These are phyloP conservation scores for Lypha dubia DNA, from an alignment of 2,888 invertebrate genomes.

Conservation along the genomic window DNA sequence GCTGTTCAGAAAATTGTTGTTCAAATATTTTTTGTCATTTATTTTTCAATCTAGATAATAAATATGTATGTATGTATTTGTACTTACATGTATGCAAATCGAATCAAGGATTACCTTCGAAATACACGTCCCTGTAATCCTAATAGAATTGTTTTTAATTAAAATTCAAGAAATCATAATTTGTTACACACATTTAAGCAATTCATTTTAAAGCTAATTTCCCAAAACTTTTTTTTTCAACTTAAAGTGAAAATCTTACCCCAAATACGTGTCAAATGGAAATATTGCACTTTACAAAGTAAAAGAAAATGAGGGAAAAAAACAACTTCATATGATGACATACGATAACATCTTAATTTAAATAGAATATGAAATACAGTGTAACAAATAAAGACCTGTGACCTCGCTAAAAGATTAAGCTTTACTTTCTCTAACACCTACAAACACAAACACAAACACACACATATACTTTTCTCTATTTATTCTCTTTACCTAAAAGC, in stretches of 20 bases:
- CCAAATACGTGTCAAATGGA: slow-evolving; percentile 11
- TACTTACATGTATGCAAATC: no score
- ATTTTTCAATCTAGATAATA: no score
- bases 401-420: slow-evolving; percentile 65
- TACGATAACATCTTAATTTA: slow-evolving; percentile 67
- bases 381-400: slow-evolving; percentile 63
- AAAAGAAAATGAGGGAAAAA: neutral
- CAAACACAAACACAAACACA: slow-evolving; percentile 2
- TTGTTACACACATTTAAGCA: neutral
- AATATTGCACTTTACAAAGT: neutral
- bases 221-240: neutral
- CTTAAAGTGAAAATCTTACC: slow-evolving; percentile 4
- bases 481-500: neutral
- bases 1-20: no score
- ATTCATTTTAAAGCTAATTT: neutral
- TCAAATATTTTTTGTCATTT: no score
- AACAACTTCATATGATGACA: slow-evolving; percentile 53
- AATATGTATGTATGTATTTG: no score
- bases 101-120: no score
- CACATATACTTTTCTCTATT: neutral
- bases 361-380: slow-evolving; percentile 54
- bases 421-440: slow-evolving; percentile 40
- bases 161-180: no score
- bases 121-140: no score
- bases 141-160: no score